These are phyloP conservation scores for Cliona cf. orientalis DNA, from an alignment of 37 sponge, comb jelly and placozoan genomes.

Conservation along the genomic window DNA sequence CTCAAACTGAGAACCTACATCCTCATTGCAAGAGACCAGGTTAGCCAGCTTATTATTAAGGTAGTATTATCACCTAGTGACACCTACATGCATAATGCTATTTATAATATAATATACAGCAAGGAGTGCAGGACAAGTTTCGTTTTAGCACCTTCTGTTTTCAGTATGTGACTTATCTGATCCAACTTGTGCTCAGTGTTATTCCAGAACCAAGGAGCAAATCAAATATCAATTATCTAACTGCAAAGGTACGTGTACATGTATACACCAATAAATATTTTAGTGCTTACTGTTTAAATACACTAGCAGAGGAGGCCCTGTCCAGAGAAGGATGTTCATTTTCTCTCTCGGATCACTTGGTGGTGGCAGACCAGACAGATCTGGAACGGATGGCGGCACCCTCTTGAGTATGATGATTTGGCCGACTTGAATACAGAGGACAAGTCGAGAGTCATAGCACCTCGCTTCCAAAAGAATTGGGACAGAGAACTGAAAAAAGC, in stretches of 20 bases:
- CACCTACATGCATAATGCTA: not conserved
- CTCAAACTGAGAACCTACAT: slow-evolving; percentile 61
- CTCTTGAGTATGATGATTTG: slow-evolving; percentile 74
- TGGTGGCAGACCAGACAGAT: slow-evolving; percentile 76
- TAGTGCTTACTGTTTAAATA: too few relatives aligned
- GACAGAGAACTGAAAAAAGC: slow-evolving; percentile 68
- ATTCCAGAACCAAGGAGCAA: slow-evolving; percentile 48
- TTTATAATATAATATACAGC: slow-evolving; percentile 14
- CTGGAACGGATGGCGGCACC: slow-evolving; percentile 65
- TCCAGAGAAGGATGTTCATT: slow-evolving; percentile 64
- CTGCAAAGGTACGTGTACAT: not conserved
- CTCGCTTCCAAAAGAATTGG: slow-evolving; percentile 69
- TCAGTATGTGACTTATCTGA: slow-evolving; percentile 33
- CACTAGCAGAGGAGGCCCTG: slow-evolving; percentile 48
- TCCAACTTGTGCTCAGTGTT: slow-evolving; percentile 63
- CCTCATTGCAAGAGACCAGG: slow-evolving; percentile 43
- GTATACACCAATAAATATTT: not conserved
- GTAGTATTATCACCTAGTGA: not conserved
- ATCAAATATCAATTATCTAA: not conserved
- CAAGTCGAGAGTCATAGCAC: slow-evolving; percentile 60
- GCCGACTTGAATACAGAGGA: slow-evolving; percentile 69
- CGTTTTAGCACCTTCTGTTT: slow-evolving; percentile 57
- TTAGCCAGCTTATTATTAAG: not conserved
- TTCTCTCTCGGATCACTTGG: slow-evolving; percentile 76
- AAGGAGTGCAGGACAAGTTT: slow-evolving; percentile 33